phyloP scores from a whole-genome alignment of 2,888 invertebrate species.

The Drosophila paranaensis region DNA sequence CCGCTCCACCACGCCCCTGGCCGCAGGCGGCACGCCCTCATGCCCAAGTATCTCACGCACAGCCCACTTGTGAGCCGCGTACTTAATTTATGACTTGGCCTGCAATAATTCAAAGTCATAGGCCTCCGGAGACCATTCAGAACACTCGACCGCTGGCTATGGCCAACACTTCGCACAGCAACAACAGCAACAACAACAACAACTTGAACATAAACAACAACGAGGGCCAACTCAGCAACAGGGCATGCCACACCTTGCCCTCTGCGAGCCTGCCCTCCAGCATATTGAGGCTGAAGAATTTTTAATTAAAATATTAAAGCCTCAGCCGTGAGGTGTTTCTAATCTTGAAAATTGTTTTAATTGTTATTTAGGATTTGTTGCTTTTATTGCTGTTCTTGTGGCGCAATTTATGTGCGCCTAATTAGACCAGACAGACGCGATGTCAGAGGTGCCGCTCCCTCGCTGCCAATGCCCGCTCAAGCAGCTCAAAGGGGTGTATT shows the following conservation, averaged over 20 bases:
- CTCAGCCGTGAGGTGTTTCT: slow-evolving; percentile 75
- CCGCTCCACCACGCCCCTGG: slow-evolving; percentile 4
- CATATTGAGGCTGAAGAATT: slow-evolving; percentile 71
- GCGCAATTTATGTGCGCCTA: slow-evolving; percentile 73
- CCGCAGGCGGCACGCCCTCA: background rate
- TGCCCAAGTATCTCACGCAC: background rate
- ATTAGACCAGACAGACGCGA: slow-evolving; percentile 70
- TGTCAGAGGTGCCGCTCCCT: slow-evolving; percentile 26
- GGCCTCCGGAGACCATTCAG: slow-evolving; percentile 78
- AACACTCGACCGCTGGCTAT: slow-evolving; percentile 57
- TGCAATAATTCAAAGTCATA: slow-evolving; percentile 81
- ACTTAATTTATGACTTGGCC: slow-evolving; percentile 76
- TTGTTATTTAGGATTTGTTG: slow-evolving; percentile 78
- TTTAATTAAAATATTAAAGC: slow-evolving; percentile 81
- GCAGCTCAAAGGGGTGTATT: background rate
- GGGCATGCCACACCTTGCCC: slow-evolving; percentile 13
- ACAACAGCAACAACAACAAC: slow-evolving; percentile 26
- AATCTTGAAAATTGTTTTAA: slow-evolving; percentile 81
- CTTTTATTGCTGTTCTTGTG: slow-evolving; percentile 46
- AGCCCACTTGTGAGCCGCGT: slow-evolving; percentile 25
- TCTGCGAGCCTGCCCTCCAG: slow-evolving; percentile 23
- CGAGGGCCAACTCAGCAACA: background rate
- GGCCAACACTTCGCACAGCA: slow-evolving; percentile 15
- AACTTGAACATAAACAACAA: slow-evolving; percentile 19
- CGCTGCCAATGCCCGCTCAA: background rate